Evolutionary conservation across 2,113 vertebrate genomes (phyloP).

Genomic region (Butorides virescens): DNA sequence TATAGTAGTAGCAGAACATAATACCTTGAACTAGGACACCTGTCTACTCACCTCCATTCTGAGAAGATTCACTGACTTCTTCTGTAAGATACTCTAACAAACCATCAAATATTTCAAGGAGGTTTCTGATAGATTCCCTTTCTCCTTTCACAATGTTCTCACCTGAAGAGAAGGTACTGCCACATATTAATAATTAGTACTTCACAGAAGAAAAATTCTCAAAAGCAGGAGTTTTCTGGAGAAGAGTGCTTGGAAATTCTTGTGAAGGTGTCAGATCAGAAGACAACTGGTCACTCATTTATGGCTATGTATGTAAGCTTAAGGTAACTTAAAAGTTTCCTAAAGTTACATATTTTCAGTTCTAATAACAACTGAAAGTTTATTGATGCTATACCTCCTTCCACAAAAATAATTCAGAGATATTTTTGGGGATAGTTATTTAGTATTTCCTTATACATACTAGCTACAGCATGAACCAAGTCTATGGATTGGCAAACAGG

Average conservation of each 20-base stretch:
- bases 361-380: background rate
- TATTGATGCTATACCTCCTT: background rate
- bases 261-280: background rate
- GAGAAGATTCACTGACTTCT: slow-evolving; percentile 82
- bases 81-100: slow-evolving; percentile 94
- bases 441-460: background rate
- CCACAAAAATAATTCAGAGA: background rate
- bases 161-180: slow-evolving; percentile 73
- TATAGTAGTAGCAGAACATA: background rate
- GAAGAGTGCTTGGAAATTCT: background rate
- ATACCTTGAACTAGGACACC: background rate
- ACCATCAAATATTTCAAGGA: slow-evolving; percentile 96
- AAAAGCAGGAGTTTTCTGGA: background rate
- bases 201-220: background rate
- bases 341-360: background rate
- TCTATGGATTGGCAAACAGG: background rate
- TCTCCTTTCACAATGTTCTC: slow-evolving; percentile 93
- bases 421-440: background rate
- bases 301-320: background rate
- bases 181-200: background rate
- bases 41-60: slow-evolving; percentile 74
- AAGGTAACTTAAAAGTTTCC: background rate
- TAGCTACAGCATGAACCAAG: background rate
- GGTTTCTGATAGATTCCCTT: slow-evolving; percentile 88
- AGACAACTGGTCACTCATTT: background rate